Base-by-base conservation (phyloP, 2,113 vertebrate species). In the Pollimyrus isidori region DNA sequence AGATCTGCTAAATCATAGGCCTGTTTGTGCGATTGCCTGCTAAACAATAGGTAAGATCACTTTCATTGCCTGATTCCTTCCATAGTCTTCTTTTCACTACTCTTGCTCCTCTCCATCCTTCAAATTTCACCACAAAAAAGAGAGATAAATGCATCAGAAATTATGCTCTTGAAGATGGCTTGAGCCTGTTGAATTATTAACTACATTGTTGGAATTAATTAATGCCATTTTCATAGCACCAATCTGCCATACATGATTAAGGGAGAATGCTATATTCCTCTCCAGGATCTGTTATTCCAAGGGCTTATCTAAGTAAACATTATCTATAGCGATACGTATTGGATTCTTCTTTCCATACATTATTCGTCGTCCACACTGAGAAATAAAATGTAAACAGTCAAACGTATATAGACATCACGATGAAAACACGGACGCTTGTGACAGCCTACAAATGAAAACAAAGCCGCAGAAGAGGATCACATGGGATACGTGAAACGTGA, bases 231-330 rank as follows among this genome's bases (percentile, higher is more conserved):
- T 88, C 90, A 83, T 91, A 90, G 90, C 92, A 94, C 90, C 91
- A 91, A 93, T 94, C 91, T 94, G 92, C 90, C 93, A 93, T 90
- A 86, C 92, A 87, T 92, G 90, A 93, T 94, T 95, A 93, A 88
- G 92, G 80, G 69, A 49, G 89, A 62, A 88, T 87, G 84, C 87
- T 56, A 21, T 83, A 87, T 90, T 92, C 56, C 89, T 93, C 87
- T 86, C 49, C 50, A 15, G 83, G 62, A 82, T 84, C 89, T 53
- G 35, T 80, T 39, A 88, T 30, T 7, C 73, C 6, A 11, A 49
- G 87, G 1, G 4, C 58, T 50, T 50, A 30, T 30, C 62, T 80
- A 42, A 42, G 35, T 45, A 84, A 84, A 84, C 45, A 84, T 84
- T 45, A 84, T 48, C 82, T 84, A 48, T 39, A 80, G 73, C 5